Evolutionary conservation across 2,113 vertebrate species (phyloP).

Genomic region (Erythrocercus mccallii): DNA sequence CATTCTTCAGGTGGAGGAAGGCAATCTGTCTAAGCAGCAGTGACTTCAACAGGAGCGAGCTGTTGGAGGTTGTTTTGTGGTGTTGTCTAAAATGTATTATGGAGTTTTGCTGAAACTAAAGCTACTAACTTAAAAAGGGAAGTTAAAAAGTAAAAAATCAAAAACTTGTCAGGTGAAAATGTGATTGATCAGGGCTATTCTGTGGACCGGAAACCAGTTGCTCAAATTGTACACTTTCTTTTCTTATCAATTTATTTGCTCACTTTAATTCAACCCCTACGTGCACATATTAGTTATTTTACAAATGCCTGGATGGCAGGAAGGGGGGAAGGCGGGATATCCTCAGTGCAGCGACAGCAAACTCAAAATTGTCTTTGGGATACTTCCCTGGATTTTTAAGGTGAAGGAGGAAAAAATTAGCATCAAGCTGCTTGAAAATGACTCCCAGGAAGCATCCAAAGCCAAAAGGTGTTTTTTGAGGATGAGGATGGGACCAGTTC

Average conservation of each 20-base stretch:
- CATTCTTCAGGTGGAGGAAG: not conserved
- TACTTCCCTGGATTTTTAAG: not conserved
- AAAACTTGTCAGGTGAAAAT: not conserved
- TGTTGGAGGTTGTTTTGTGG: not conserved
- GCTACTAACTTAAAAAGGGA: not conserved
- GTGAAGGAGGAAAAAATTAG: not conserved
- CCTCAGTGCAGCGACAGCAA: not conserved
- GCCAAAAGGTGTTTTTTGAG: not conserved
- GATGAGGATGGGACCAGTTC: not conserved
- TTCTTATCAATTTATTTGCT: not conserved
- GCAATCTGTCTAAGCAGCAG: not conserved
- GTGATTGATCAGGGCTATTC: not conserved
- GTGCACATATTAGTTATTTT: fast-evolving
- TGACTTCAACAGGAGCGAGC: not conserved
- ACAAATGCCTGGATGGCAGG: not conserved
- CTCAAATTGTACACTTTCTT: not conserved
- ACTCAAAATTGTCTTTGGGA: not conserved
- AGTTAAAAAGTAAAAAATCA: not conserved
- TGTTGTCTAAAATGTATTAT: not conserved
- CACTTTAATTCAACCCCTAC: fast-evolving
- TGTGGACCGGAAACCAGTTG: not conserved
- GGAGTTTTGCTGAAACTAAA: not conserved
- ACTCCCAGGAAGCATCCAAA: not conserved
- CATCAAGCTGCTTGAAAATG: not conserved
- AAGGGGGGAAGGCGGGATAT: not conserved